These are phyloP conservation scores for Autographa gamma DNA, from an alignment of 2,888 invertebrate species.

Conservation along the genomic window DNA sequence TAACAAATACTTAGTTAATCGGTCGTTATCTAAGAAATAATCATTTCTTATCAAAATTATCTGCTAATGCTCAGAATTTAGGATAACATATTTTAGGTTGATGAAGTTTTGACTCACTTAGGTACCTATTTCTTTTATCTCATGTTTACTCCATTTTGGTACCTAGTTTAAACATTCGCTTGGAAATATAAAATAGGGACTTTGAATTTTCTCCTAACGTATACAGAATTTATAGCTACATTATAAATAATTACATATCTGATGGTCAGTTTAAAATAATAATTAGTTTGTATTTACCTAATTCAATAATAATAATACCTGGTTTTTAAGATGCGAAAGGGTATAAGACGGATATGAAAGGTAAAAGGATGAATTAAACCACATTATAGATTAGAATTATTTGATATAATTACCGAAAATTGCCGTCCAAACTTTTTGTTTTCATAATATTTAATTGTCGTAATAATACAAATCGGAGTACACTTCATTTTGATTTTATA, in stretches of 20 bases:
- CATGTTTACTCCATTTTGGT: background rate
- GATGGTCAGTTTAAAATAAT: too few species aligned
- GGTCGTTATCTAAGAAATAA: background rate
- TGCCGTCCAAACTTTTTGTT: conserved; percentile 63
- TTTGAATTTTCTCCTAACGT: background rate
- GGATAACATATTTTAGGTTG: background rate
- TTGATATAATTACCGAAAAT: conserved; percentile 67
- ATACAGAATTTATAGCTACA: too few species aligned
- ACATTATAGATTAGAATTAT: conserved; percentile 58
- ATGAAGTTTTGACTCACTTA: background rate
- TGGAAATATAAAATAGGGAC: background rate
- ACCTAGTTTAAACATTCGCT: background rate
- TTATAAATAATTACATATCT: too few species aligned
- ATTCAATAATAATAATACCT: too few species aligned
- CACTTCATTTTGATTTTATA: conserved; percentile 55
- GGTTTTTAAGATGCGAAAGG: background rate
- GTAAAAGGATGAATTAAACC: conserved; percentile 42
- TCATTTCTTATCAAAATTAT: background rate
- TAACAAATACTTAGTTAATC: too few species aligned
- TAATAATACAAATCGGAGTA: conserved; percentile 58
- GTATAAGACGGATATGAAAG: background rate
- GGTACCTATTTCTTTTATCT: background rate
- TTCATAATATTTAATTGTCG: conserved; percentile 55
- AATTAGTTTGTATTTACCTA: too few species aligned
- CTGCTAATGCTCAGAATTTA: background rate